phyloP scores from a whole-genome alignment of 2,797 vertebrate species.

The Molothrus aeneus region DNA sequence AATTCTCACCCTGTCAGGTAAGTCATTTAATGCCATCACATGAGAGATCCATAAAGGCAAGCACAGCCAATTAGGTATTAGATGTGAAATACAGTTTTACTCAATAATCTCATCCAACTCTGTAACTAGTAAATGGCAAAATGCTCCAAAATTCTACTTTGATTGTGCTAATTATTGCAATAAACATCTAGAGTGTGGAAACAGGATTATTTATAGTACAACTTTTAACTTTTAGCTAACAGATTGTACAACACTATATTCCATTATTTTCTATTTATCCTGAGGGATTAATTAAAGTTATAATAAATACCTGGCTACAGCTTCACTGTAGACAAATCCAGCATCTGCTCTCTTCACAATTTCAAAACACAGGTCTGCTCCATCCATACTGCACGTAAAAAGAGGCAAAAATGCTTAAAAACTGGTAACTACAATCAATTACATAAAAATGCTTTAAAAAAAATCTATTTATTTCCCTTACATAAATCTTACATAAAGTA shows the following conservation, averaged over 20 bases:
- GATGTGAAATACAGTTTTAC: not conserved
- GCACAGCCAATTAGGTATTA: not conserved
- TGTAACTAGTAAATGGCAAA: not conserved
- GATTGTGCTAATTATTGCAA: not conserved
- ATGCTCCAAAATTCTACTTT: not conserved
- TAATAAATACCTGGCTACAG: slow-evolving; percentile 91
- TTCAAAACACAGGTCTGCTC: slow-evolving; percentile 98
- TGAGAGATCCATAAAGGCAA: not conserved
- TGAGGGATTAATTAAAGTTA: slow-evolving; percentile 17
- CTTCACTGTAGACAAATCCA: slow-evolving; percentile 98
- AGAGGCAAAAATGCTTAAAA: slow-evolving; percentile 53
- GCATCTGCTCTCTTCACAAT: slow-evolving; percentile 98
- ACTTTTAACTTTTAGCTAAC: not conserved
- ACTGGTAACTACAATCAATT: not conserved
- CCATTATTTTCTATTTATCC: not conserved
- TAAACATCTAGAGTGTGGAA: not conserved
- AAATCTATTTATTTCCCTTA: not conserved
- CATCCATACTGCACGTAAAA: slow-evolving; percentile 88
- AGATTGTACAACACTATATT: not conserved
- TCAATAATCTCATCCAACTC: not conserved
- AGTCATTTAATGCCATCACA: not conserved
- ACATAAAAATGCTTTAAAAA: not conserved
- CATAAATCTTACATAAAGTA: not conserved
- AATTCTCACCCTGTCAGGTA: not conserved
- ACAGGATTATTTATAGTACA: not conserved